Evolutionary conservation across 2,888 invertebrate species (phyloP), one percentile per base, ranked within the genome.

Genomic region (Acronicta aceris): DNA sequence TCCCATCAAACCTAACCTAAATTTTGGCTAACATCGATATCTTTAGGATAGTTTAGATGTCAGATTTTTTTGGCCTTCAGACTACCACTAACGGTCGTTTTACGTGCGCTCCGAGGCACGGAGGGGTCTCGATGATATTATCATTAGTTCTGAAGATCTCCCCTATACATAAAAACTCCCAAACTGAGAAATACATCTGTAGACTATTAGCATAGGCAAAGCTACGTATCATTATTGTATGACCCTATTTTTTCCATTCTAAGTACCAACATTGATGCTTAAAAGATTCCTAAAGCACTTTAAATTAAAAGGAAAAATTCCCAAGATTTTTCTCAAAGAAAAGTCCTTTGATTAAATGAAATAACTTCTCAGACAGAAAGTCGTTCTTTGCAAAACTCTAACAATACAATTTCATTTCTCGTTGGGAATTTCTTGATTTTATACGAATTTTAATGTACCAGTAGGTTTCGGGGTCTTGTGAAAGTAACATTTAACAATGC

Each of bases 361-460:
- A 16, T 27, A 41, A 43, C 42, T 38, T 69, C 36, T 49, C 40
- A 45, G 16, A 40, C 45, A 65, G 36, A 68, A n/a, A 0, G 0
- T 2, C 1, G 33, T 25, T 38, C 27, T 38, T 54, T 12, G 38
- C 15, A 38, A n/a, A 54, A 25, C 9, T 52, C 10, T n/a, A 52
- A 52, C 33, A 52, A 52, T 33, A 33, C 13, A 7, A 50, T 6
- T 40, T 42, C 9, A 5, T 36, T 47, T 25, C 0, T 13, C 10
- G 10, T n/a, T 17, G 21, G 30, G 7, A 5, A 27, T 38, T 30
- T 2, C 17, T 30, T 17, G 16, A 40, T 17, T 81, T 17, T 16
- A 5, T 13, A 6, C 38, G 7, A 38, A 38, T 38, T 38, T 38
- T 5, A 38, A 38, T n/a, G 12, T 2, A 33, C 10, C 12, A 4